A percentile compares a stretch with the other conserved stretches of the same genome.
Evolutionary conservation across 2,797 vertebrate genomes (phyloP).

Genomic region (Hipposideros larvatus): DNA sequence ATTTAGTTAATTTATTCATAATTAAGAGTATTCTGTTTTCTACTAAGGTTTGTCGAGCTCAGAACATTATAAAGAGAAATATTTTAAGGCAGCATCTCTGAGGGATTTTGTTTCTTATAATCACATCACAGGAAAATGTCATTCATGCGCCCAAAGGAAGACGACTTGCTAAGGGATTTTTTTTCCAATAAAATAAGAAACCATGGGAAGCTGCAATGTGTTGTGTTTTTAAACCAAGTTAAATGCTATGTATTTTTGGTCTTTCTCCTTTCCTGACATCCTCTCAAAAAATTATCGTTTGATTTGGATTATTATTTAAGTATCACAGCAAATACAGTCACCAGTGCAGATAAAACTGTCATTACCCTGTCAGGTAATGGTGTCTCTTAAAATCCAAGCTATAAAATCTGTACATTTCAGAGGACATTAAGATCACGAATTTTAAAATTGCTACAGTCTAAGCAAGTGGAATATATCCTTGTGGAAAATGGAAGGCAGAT

Average conservation of each 20-base stretch:
- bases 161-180: slow-evolving; percentile 77
- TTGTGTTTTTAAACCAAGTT: slow-evolving; percentile 83
- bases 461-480: slow-evolving; percentile 48
- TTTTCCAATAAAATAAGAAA: slow-evolving; percentile 80
- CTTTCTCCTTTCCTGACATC: slow-evolving; percentile 76
- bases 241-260: slow-evolving; percentile 63
- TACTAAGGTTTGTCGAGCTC: slow-evolving; percentile 88
- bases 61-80: slow-evolving; percentile 86
- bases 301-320: slow-evolving; percentile 75
- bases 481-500: slow-evolving; percentile 66
- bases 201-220: slow-evolving; percentile 78
- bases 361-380: slow-evolving; percentile 59
- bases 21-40: slow-evolving; percentile 92
- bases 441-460: slow-evolving; percentile 67
- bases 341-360: slow-evolving; percentile 65
- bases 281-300: slow-evolving; percentile 68
- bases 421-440: slow-evolving; percentile 52
- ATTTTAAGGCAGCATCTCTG: slow-evolving; percentile 79
- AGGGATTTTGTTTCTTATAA: slow-evolving; percentile 86
- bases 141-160: slow-evolving; percentile 80
- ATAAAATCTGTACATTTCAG: slow-evolving; percentile 72
- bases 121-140: slow-evolving; percentile 86
- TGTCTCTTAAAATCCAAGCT: slow-evolving; percentile 76
- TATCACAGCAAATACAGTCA: slow-evolving; percentile 68
- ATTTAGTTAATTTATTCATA: slow-evolving; percentile 93